These are phyloP conservation scores for Nannospalax galili DNA, from an alignment of 2,113 vertebrate species.

Conservation along the genomic window DNA sequence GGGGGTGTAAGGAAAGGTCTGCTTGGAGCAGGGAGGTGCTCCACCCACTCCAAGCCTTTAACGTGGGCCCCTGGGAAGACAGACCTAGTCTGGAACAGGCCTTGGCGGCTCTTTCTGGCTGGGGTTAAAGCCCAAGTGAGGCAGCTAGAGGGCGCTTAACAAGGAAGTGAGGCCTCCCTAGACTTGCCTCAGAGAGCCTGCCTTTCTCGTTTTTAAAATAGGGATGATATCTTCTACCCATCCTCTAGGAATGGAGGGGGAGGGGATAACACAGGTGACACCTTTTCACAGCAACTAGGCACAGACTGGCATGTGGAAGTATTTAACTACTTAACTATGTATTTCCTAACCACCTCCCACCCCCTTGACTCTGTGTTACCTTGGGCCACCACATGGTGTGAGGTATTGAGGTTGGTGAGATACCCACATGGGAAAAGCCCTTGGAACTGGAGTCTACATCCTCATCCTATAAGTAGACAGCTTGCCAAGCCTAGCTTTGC, in stretches of 20 bases:
- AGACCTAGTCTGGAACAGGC: neutral
- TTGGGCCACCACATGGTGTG: neutral
- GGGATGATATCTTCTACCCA: neutral
- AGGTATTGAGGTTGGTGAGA: neutral
- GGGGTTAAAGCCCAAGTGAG: neutral
- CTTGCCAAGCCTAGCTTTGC: neutral
- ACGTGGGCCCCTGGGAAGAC: neutral
- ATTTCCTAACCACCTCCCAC: neutral
- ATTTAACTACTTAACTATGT: neutral
- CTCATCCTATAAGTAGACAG: neutral
- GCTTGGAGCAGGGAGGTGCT: neutral
- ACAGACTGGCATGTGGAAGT: neutral
- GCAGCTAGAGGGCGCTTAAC: conserved; percentile 26
- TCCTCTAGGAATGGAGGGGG: neutral
- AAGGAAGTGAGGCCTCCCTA: neutral
- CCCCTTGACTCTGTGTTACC: neutral
- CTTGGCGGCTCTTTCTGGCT: neutral
- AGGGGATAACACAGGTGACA: neutral
- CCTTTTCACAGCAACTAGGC: neutral
- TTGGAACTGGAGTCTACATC: neutral
- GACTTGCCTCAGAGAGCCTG: neutral
- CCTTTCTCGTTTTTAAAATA: conserved; percentile 23
- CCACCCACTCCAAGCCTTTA: neutral
- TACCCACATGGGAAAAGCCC: neutral
- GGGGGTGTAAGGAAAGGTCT: conserved; percentile 3